Evolutionary conservation across 2,888 invertebrate species (phyloP).

Genomic region (Aelia acuminata): DNA sequence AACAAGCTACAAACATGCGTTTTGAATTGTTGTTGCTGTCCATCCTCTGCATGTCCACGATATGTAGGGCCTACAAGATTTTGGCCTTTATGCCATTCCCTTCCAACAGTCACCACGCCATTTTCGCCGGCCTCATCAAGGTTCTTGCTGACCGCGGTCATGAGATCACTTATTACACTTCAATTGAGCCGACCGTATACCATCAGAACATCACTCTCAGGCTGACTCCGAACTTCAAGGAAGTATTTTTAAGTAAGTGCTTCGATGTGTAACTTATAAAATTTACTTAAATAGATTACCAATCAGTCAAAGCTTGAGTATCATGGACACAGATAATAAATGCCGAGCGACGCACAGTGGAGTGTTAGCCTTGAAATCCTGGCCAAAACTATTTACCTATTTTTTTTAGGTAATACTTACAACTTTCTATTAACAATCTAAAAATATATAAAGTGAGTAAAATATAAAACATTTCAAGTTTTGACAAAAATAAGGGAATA

Average conservation of each 20-base stretch:
- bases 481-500: no score
- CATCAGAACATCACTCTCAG: background rate
- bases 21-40: background rate
- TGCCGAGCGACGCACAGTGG: no score
- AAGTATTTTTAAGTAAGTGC: slow-evolving; percentile 26
- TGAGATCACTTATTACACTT: slow-evolving; percentile 63
- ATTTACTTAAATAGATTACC: no score
- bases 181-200: slow-evolving; percentile 1
- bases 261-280: no score
- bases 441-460: no score
- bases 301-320: no score
- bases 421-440: no score
- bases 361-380: no score
- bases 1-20: background rate
- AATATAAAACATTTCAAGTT: no score
- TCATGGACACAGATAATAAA: no score
- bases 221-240: background rate
- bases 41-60: background rate
- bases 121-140: slow-evolving; percentile 63
- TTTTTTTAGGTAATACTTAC: no score
- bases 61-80: slow-evolving; percentile 54
- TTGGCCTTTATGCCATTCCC: slow-evolving; percentile 65
- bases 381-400: no score
- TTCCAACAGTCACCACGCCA: slow-evolving; percentile 65
- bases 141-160: slow-evolving; percentile 66